These are phyloP conservation scores for Megaceryle torquata DNA, from an alignment of 2,113 vertebrate genomes.

Conservation along the genomic window DNA sequence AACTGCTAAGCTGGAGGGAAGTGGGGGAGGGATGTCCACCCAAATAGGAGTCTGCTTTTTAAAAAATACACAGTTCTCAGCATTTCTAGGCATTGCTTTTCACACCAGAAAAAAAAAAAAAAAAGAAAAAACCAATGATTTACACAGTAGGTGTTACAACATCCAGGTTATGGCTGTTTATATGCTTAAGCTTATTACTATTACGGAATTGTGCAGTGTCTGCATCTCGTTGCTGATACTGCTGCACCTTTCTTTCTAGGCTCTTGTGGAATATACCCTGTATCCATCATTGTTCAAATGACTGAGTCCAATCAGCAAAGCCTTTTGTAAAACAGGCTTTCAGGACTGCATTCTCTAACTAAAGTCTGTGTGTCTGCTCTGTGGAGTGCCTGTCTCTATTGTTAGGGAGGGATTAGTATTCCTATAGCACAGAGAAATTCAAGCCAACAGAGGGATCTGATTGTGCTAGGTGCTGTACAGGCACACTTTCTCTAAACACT, in stretches of 20 bases:
- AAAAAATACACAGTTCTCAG: neutral
- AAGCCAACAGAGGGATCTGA: slow-evolving; percentile 11
- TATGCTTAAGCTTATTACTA: neutral
- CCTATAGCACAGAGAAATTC: slow-evolving; percentile 5
- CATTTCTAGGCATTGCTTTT: neutral
- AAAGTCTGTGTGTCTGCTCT: slow-evolving; percentile 54
- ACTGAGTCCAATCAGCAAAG: slow-evolving; percentile 56
- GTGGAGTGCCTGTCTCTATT: slow-evolving; percentile 55
- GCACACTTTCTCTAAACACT: neutral
- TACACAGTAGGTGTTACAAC: neutral
- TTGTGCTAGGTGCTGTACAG: slow-evolving; percentile 18
- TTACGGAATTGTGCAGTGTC: neutral
- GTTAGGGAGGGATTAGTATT: slow-evolving; percentile 56
- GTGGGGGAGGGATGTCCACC: neutral
- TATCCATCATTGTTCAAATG: slow-evolving; percentile 11
- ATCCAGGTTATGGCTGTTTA: neutral
- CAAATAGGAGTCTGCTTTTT: neutral
- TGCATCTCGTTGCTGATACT: slow-evolving; percentile 11
- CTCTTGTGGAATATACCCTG: slow-evolving; percentile 8
- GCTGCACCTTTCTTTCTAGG: slow-evolving; percentile 34
- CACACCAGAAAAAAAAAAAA: too few species aligned
- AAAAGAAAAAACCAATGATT: neutral
- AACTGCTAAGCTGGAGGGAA: neutral
- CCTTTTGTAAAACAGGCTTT: slow-evolving; percentile 62
- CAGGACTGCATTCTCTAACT: slow-evolving; percentile 29